Base-by-base conservation (phyloP, 2,888 invertebrate genomes). In the Drosophila rellima region DNA sequence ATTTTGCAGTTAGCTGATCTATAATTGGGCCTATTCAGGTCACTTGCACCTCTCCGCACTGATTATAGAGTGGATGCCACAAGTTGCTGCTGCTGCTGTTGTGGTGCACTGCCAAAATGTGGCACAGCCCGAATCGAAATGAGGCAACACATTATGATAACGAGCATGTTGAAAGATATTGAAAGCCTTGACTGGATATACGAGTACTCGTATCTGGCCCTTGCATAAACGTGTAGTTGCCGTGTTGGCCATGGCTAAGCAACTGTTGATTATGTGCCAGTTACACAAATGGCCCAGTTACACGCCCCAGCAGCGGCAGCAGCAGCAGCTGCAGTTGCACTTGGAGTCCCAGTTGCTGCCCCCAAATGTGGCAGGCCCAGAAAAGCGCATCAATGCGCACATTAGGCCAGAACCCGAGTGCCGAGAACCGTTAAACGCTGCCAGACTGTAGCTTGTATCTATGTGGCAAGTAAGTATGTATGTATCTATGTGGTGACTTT, bases 231-330 rank as follows among this genome's bases (percentile, higher is more conserved):
- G 35, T 7, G 7, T 35, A 7, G 70, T 70, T 66, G 52, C 62
- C 17, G 61, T 33, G 47, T 26, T 15, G 26, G 47, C 69, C 85
- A 66, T 75, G 83, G 64, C 87, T 78, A 76, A 80, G 78, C 87
- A 84, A 84, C 83, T 87, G 88, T 84, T 84, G 70, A 84, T 84
- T 84, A 84, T 84, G 83, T 87, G 83, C 83, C 85, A 70, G 87
- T 84, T 84, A 68, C 73, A 69, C 82, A 87, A 84, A 84, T 84
- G 83, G 88, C 73, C 87, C 87, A 87, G 84, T 87, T 87, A 84
- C 68, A 87, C 83, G 88, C 83, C 78, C 78, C 62, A 45, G 40
- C 45, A 47, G 37, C 48, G 23, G 37, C 48, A 37, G 39, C 40
- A 11, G 39, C 39, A 15, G 39, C 26, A 52, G 50, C 15, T 10